These are phyloP conservation scores for Nyleta sp. DNA, from an alignment of 2,888 invertebrate genomes.

Conservation along the genomic window DNA sequence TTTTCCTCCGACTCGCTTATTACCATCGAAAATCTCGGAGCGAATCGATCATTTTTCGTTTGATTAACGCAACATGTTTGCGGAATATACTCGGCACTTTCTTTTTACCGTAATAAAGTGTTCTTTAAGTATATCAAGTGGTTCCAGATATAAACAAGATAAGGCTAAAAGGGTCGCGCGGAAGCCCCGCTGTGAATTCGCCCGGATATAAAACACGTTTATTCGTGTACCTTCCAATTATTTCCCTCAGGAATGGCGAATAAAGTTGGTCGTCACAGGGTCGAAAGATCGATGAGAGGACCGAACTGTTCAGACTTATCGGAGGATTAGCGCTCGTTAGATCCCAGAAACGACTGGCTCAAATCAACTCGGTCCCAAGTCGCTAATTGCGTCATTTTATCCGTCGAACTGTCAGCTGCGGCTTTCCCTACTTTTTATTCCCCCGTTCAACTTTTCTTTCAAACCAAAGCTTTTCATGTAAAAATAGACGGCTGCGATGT, in stretches of 20 bases:
- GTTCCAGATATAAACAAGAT: constrained; percentile 23
- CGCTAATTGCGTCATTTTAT: constrained; percentile 66
- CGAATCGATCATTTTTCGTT: constrained; percentile 12
- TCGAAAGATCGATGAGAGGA: constrained; percentile 54
- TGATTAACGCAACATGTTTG: constrained; percentile 1
- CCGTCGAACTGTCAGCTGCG: constrained; percentile 48
- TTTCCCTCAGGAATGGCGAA: constrained; percentile 45
- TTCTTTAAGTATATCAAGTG: constrained; percentile 28
- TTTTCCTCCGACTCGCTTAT: constrained; percentile 13
- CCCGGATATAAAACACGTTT: constrained; percentile 50
- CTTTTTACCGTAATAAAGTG: background rate
- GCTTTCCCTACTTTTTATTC: constrained; percentile 43
- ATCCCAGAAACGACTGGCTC: constrained; percentile 48
- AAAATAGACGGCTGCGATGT: constrained; percentile 5
- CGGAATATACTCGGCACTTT: background rate
- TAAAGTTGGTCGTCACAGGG: constrained; percentile 48
- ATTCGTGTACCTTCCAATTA: constrained; percentile 58
- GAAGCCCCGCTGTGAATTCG: constrained; percentile 17
- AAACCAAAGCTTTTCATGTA: background rate
- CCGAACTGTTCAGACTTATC: constrained; percentile 60
- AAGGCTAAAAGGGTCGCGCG: constrained; percentile 29
- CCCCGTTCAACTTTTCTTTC: constrained; percentile 12
- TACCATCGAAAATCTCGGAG: background rate
- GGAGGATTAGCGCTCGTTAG: constrained; percentile 64
- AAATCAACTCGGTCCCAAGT: constrained; percentile 46